Evolutionary conservation across 1,140 invertebrate genomes (phyloP).

Genomic region (Plectus sambesii): DNA sequence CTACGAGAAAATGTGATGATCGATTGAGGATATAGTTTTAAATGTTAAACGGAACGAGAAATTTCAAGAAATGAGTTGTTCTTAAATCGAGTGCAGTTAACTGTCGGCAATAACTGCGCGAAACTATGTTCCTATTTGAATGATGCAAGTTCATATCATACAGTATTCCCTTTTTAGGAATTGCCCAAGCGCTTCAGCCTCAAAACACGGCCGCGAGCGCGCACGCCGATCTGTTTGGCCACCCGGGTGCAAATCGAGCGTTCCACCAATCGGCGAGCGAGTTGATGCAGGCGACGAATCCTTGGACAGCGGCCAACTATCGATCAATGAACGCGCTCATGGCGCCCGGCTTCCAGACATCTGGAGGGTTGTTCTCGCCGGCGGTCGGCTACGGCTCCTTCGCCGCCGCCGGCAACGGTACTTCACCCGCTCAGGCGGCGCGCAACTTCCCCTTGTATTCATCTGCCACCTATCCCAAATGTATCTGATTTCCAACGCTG

Average conservation of each 20-base stretch:
- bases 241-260: conserved; percentile 18
- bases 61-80: too few relatives aligned
- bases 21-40: too few relatives aligned
- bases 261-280: conserved; percentile 16
- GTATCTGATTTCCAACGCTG: too few relatives aligned
- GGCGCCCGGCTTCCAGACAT: conserved; percentile 24
- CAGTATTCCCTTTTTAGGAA: conserved; percentile 32
- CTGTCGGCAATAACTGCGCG: too few relatives aligned
- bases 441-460: conserved; percentile 28
- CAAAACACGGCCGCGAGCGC: conserved; percentile 20
- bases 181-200: conserved; percentile 38
- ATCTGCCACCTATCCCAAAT: conserved; percentile 19
- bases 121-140: too few relatives aligned
- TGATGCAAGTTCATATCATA: too few relatives aligned
- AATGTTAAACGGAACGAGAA: too few relatives aligned
- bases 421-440: conserved; percentile 1
- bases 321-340: conserved; percentile 27
- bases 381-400: conserved; percentile 22
- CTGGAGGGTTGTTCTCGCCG: conserved; percentile 22
- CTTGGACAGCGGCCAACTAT: conserved; percentile 30
- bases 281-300: conserved; percentile 27
- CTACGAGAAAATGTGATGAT: too few relatives aligned
- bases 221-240: conserved; percentile 20
- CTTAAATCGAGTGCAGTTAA: too few relatives aligned
- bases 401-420: neutral